These are phyloP conservation scores for Clarias magur DNA, from an alignment of 2,113 vertebrate genomes.

Conservation along the genomic window DNA sequence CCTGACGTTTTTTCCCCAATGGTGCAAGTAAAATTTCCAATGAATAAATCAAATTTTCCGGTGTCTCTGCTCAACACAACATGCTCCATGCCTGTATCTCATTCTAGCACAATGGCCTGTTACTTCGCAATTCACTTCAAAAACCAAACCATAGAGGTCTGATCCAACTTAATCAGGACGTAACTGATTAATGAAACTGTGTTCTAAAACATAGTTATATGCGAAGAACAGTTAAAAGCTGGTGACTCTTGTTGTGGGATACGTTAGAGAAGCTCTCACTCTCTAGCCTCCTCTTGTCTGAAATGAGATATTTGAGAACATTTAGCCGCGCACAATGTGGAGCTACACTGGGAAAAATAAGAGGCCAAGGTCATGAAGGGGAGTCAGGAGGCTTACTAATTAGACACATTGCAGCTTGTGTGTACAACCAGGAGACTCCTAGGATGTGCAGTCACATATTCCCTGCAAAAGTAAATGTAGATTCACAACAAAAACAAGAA, in stretches of 20 bases:
- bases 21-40: conserved; percentile 47
- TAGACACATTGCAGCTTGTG: conserved; percentile 34
- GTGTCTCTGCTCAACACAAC: conserved; percentile 37
- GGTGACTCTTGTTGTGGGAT: conserved; percentile 5
- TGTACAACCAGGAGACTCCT: conserved; percentile 15
- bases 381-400: conserved; percentile 42
- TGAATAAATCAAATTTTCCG: conserved; percentile 56
- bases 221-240: background rate
- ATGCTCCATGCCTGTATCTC: conserved; percentile 11
- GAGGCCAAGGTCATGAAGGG: conserved; percentile 43
- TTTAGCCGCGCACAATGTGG: conserved; percentile 22
- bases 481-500: conserved; percentile 63
- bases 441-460: background rate
- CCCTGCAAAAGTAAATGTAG: conserved; percentile 53
- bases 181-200: conserved; percentile 5
- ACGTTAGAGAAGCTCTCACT: conserved; percentile 21
- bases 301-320: conserved; percentile 53
- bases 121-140: background rate
- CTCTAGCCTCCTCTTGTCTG: conserved; percentile 41
- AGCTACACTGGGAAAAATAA: conserved; percentile 26
- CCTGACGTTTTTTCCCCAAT: conserved; percentile 37
- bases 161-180: background rate
- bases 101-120: background rate
- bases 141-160: background rate
- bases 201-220: background rate